phyloP scores from a whole-genome alignment of 2,797 vertebrate genomes.

The Anomalospiza imberbis region DNA sequence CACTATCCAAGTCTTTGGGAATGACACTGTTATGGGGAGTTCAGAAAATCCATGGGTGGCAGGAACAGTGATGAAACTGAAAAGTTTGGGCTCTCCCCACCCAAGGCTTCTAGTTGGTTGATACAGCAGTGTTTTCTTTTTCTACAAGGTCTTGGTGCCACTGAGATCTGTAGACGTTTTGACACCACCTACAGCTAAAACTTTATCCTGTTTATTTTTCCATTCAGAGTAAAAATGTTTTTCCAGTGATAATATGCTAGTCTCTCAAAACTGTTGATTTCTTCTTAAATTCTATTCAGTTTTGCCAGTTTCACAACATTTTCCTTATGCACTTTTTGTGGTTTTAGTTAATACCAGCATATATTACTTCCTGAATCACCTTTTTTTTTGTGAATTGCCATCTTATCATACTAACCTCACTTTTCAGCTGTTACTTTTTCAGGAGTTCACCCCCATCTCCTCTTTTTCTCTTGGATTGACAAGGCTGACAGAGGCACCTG shows the following conservation, averaged over 20 bases:
- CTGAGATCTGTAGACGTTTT: neutral
- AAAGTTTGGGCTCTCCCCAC: neutral
- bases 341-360: neutral
- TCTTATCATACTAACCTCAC: slow-evolving; percentile 7
- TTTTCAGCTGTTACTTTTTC: slow-evolving; percentile 54
- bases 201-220: neutral
- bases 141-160: neutral
- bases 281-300: neutral
- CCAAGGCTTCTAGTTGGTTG: neutral
- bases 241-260: neutral
- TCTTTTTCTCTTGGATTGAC: slow-evolving; percentile 25
- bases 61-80: neutral
- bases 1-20: neutral
- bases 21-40: neutral
- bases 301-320: slow-evolving; percentile 1
- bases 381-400: neutral
- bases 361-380: neutral
- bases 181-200: neutral
- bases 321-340: neutral
- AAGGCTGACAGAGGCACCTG: slow-evolving; percentile 25
- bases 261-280: slow-evolving; percentile 9
- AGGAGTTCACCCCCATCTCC: neutral
- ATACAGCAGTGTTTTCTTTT: neutral
- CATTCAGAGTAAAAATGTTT: neutral
- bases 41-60: neutral